Base-by-base conservation (phyloP, 2,797 vertebrate genomes). In the Harpagifer antarcticus region DNA sequence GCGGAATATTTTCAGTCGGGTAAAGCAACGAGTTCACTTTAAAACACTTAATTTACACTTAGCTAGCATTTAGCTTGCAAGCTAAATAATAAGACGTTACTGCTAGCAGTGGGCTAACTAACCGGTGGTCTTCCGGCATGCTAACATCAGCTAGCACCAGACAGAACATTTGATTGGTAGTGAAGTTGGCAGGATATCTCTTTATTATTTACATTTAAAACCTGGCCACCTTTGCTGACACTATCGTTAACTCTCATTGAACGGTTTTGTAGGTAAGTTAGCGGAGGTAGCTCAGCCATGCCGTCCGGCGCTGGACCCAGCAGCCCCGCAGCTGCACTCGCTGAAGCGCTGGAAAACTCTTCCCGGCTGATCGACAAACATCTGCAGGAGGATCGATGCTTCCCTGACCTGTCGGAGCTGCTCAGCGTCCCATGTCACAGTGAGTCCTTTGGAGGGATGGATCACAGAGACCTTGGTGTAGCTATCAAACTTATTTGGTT, bases 321-420 rank as follows among this genome's bases (percentile, higher is more conserved):
- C 73, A 94, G 91, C 72, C 91, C 93, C 7, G 89, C 92, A 2
- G 92, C 96, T 10, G 90, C 93, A 2, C 82, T 95, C 40, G 96
- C 96, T 13, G 97, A 98, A 64, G 93, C 94, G 9, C 90, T 99
- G 91, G 97, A 98, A 48, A 95, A 87, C 72, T 96, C 97, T 0
- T 95, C 96, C 40, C 94, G 96, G 54, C 90, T 97, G 45, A 95
- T 98, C n/a, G 97, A 99, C 92, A 88, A 93, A 40, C 97, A 98
- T 79, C 89, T 99, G 73, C 96, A 95, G 77, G 97, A 98, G 6
- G 97, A 98, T 79, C 96, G 97, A 79, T 95, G 93, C 90, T 98
- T 97, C 60, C 98, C 97, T 0, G 98, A 99, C 87, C 94, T 99
- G 62, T 98, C 97, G 0, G 97, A 98, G 80, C 91, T 98, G 69